Conservation (phyloP, 2,113 vertebrate species). For the Onychostruthus taczanowskii region DNA sequence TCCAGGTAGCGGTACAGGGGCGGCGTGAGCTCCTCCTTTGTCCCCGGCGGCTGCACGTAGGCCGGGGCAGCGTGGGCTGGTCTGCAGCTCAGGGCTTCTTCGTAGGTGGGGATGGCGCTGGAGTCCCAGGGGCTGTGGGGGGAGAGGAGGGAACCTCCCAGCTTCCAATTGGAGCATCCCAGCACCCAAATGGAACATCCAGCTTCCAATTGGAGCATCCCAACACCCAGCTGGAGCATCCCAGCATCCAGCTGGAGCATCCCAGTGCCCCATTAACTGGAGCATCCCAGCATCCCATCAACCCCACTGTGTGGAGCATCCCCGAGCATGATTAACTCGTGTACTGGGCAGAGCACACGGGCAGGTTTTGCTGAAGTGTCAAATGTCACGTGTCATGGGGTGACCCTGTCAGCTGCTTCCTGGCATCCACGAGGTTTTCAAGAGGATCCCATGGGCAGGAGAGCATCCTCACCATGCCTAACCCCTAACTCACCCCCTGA, state of each 20-base stretch:
- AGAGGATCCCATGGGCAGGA: neutral
- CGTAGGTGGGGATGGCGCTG: slow-evolving; percentile 53
- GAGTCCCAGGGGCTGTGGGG: slow-evolving; percentile 16
- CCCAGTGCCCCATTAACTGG: neutral
- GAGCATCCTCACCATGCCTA: neutral
- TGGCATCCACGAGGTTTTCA: neutral
- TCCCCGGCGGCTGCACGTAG: neutral
- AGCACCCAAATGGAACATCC: neutral
- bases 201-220: neutral
- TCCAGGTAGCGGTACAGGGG: slow-evolving; percentile 38
- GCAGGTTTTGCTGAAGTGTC: neutral
- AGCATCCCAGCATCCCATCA: neutral
- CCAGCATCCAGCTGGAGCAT: neutral
- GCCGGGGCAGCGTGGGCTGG: neutral
- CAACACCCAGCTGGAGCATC: neutral
- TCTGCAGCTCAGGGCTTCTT: slow-evolving; percentile 63
- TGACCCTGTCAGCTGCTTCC: neutral
- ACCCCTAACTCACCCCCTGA: neutral
- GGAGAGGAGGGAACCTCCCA: neutral
- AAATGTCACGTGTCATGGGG: no score
- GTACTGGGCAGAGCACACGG: accelerated
- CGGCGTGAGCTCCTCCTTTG: neutral
- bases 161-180: neutral
- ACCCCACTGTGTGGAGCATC: neutral
- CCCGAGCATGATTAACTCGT: accelerated